Base-by-base conservation (phyloP, 2,797 vertebrate species). In the Cottoperca gobio region DNA sequence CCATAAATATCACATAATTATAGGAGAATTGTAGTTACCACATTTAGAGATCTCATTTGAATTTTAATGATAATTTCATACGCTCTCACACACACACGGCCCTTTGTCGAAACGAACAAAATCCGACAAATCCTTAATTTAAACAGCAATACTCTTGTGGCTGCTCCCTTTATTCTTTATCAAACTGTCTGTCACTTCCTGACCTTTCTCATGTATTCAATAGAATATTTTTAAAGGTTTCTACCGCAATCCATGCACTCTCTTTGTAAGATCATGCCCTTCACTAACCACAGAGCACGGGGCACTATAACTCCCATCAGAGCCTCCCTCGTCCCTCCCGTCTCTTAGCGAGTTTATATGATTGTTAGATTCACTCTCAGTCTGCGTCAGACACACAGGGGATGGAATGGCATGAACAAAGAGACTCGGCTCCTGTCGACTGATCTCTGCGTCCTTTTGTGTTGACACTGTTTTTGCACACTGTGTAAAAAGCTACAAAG, bases 401-500 rank as follows among this genome's bases (percentile, higher is more conserved):
- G 83, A 88, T 64, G 46, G 65, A 79, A 77, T 72, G 84, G 78
- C 78, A 77, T 79, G 81, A 81, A 90, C 87, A 90, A 82, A 91
- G 81, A 84, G 59, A 63, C 80, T 58, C 14, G 0, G 79, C 72
- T 76, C 78, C 79, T 78, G 83, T 89, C 80, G 52, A 81, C 83
- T 87, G 88, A 93, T 87, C 86, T 67, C 76, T 50, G 68, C 60
- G 48, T 88, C 86, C 85, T 86, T 90, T 89, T 88, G 84, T 88
- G 83, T 85, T 85, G 84, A 89, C 82, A 81, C 69, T 86, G 71
- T 88, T 89, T 86, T 81, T 52, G 28, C 43, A 54, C 35, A 26
- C 71, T 60, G 81, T 73, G 80, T 75, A 86, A 81, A 90, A 89
- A 89, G 81, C 89, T 91, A 92, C 92, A 92, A 93, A 92, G 89